Conservation (phyloP, 2,888 invertebrate species). For the Tetramorium bicarinatum region DNA sequence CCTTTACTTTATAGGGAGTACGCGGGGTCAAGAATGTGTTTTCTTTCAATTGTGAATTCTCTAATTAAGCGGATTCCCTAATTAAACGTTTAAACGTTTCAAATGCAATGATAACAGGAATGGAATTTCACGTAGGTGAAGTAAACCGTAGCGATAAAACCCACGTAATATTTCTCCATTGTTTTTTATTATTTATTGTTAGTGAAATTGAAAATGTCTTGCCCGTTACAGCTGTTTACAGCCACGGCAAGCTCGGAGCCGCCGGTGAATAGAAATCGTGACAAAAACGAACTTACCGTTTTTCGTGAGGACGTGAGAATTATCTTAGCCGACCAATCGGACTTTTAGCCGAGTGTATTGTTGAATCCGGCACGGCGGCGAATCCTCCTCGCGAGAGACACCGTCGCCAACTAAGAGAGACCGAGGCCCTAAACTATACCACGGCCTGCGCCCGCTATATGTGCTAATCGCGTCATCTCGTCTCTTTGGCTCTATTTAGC, state of each 20-base stretch:
- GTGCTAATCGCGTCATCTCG: conserved; percentile 50
- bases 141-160: neutral
- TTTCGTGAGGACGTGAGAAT: conserved; percentile 72
- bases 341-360: conserved; percentile 46
- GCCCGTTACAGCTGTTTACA: neutral
- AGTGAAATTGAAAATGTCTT: neutral
- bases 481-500: conserved; percentile 60
- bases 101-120: neutral
- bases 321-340: conserved; percentile 58
- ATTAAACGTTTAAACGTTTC: neutral
- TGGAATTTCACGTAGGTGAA: neutral
- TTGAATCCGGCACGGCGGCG: conserved; percentile 58
- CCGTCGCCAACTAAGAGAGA: conserved; percentile 78
- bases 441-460: conserved; percentile 30
- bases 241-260: neutral
- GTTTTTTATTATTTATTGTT: neutral
- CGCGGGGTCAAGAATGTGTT: neutral
- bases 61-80: neutral
- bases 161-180: neutral
- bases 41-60: neutral
- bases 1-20: conserved; percentile 11
- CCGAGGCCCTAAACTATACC: conserved; percentile 57
- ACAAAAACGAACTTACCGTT: conserved; percentile 63
- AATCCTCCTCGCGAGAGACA: conserved; percentile 80
- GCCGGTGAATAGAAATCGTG: neutral